Conservation (phyloP, 1,140 invertebrate genomes). For the Microplitis mediator region DNA sequence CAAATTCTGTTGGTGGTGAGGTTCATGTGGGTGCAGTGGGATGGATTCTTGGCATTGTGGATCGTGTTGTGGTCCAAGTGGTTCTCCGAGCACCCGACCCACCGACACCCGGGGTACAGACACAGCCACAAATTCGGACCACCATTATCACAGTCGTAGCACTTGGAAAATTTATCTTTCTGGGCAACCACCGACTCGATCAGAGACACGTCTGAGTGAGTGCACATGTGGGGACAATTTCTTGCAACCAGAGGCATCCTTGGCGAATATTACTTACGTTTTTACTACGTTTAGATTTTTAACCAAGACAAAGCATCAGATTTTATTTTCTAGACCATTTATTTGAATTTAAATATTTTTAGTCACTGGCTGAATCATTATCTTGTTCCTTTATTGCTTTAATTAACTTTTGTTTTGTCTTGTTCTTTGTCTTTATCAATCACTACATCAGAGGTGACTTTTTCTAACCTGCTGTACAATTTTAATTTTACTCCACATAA, state of each 20-base stretch:
- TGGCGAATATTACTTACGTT: not conserved
- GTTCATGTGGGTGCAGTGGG: slow-evolving; percentile 84
- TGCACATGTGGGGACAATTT: slow-evolving; percentile 53
- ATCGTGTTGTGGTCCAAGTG: slow-evolving; percentile 78
- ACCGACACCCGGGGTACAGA: slow-evolving; percentile 75
- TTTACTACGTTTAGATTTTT: not conserved
- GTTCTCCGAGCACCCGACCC: slow-evolving; percentile 80
- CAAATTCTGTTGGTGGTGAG: slow-evolving; percentile 80
- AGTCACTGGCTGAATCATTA: not conserved
- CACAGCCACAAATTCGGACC: slow-evolving; percentile 87
- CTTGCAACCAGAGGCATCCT: slow-evolving; percentile 53
- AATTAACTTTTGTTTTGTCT: not conserved
- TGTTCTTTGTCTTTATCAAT: not conserved
- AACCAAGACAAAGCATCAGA: too few species aligned
- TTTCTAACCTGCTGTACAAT: slow-evolving; percentile 44
- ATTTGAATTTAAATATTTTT: too few species aligned
- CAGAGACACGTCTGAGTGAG: slow-evolving; percentile 47
- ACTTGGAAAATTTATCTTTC: slow-evolving; percentile 52
- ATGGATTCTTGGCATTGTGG: slow-evolving; percentile 75
- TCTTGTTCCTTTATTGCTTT: slow-evolving; percentile 8
- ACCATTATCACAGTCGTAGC: slow-evolving; percentile 51
- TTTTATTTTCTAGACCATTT: too few species aligned
- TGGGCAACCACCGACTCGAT: slow-evolving; percentile 46
- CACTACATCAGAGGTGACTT: not conserved
- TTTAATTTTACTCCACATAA: slow-evolving; percentile 5